These are phyloP conservation scores for Malacoctenus gilli DNA, from an alignment of 2,797 vertebrate genomes.

Conservation along the genomic window DNA sequence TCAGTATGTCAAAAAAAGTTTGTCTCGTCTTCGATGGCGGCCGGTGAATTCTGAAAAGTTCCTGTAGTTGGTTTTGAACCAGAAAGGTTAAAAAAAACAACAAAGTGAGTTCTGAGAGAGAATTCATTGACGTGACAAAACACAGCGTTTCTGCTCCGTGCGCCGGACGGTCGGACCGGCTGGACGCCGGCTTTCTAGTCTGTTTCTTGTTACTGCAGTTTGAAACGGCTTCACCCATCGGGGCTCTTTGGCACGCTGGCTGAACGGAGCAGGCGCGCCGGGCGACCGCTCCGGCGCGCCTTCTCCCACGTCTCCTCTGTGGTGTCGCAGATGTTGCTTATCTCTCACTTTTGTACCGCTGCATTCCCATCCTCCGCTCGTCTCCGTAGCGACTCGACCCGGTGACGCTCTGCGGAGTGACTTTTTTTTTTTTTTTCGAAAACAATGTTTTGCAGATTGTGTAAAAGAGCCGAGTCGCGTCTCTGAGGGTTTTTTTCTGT, in stretches of 20 bases:
- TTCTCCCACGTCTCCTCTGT: constrained; percentile 62
- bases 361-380: no score
- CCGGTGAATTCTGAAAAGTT: no score
- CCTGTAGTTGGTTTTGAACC: no score
- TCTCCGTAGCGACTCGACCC: no score
- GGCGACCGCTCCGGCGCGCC: constrained; percentile 46
- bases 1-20: no score
- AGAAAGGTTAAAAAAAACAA: no score
- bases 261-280: constrained; percentile 61
- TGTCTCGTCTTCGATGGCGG: no score
- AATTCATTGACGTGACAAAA: no score
- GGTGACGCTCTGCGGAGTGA: no score
- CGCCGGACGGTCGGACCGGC: no score
- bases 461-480: constrained; percentile 5
- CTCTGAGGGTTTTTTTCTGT: constrained; percentile 46
- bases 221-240: constrained; percentile 79
- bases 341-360: not conserved
- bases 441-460: constrained; percentile 38
- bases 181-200: constrained; percentile 81
- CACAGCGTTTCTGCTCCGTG: constrained; percentile 53
- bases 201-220: constrained; percentile 99
- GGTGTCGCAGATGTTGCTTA: constrained; percentile 45
- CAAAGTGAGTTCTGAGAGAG: no score
- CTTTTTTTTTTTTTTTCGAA: no score
- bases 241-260: constrained; percentile 71